Base-by-base conservation (phyloP, 2,797 vertebrate genomes). In the Alosa sapidissima region DNA sequence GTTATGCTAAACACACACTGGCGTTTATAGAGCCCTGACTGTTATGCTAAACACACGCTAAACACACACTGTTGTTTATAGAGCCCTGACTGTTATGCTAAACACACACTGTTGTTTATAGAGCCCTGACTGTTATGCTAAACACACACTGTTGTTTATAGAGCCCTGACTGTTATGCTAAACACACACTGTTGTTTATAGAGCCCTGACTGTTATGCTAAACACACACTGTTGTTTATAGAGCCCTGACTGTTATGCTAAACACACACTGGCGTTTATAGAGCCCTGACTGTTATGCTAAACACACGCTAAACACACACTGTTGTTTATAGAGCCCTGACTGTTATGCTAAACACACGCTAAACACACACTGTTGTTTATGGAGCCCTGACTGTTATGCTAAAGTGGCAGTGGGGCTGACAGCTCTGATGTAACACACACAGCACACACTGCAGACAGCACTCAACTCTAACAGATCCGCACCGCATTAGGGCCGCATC, bases 271-370 rank as follows among this genome's bases (percentile, higher is more conserved):
- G 65, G 72, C 33, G 36, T 72, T 72, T 72, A 14, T 14, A 11
- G 24, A 33, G 65, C 33, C 65, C 11, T 41, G 65, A 72, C 65
- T 72, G 65, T 72, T 72, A 72, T 72, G 65, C 36, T 36, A 72
- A 72, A 72, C 28, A 41, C 65, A 72, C 65, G n/a, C n/a, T n/a
- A n/a, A n/a, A n/a, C n/a, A n/a, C n/a, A n/a, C n/a, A 33, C 65
- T 72, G 65, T 41, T 65, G 36, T 72, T 72, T 72, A 14, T 14
- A 11, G 24, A 33, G 65, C 33, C 65, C 11, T 41, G 65, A 72
- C 65, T 72, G 65, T 72, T 72, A 72, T 72, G 65, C 36, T 36
- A 72, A 72, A 72, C 28, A 41, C 65, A 72, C 65, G n/a, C n/a
- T n/a, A n/a, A 72, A 72, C 28, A 41, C 65, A 72, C 65, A 33